These are phyloP conservation scores for Tamandua tetradactyla DNA, from an alignment of 2,797 vertebrate species.

Conservation along the genomic window DNA sequence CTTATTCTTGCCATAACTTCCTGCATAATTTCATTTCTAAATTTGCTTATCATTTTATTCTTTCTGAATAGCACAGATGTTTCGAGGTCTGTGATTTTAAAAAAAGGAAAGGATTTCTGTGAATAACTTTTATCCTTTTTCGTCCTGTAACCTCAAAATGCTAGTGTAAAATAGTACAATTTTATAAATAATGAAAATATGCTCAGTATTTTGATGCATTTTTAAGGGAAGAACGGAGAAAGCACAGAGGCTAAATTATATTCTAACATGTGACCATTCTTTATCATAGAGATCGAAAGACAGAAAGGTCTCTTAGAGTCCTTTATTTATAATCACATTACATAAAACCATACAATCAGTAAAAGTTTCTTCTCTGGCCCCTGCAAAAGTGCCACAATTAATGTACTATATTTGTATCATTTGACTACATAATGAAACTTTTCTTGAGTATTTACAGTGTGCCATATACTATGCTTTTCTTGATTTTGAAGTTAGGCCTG, in stretches of 20 bases:
- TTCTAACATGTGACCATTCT: background rate
- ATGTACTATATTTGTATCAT: background rate
- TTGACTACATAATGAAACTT: background rate
- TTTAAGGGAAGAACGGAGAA: background rate
- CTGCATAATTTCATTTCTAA: background rate
- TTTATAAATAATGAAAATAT: constrained; percentile 11
- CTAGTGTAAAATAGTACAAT: background rate
- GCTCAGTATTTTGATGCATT: background rate
- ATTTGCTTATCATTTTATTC: background rate
- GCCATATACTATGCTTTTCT: background rate
- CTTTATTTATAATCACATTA: background rate
- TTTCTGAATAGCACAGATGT: background rate
- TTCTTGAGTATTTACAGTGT: background rate
- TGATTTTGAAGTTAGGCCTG: background rate
- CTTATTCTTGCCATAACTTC: background rate
- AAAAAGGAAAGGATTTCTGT: background rate
- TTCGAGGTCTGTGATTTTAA: background rate
- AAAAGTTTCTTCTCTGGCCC: background rate
- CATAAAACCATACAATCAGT: background rate
- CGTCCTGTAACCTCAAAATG: background rate
- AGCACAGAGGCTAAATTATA: background rate
- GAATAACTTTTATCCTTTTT: background rate
- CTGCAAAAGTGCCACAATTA: background rate
- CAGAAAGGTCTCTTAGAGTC: background rate
- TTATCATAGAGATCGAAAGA: background rate